These are phyloP conservation scores for Apodemus sylvaticus DNA, from an alignment of 2,113 vertebrate genomes.

Conservation along the genomic window DNA sequence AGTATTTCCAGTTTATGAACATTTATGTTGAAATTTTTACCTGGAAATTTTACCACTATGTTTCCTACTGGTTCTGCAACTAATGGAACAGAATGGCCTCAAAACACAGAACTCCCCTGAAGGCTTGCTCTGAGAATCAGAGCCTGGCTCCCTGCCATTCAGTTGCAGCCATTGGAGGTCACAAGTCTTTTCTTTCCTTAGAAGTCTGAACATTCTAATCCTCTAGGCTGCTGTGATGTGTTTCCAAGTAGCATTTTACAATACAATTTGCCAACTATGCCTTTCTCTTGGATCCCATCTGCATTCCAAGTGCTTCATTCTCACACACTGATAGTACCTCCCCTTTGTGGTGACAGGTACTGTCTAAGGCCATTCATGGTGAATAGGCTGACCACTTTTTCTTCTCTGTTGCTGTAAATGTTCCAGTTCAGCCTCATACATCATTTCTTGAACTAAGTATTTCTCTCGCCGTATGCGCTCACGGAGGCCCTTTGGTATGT, in stretches of 20 bases:
- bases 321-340: neutral
- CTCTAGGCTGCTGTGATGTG: slow-evolving; percentile 40
- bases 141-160: neutral
- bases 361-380: slow-evolving; percentile 98
- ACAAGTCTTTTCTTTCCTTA: slow-evolving; percentile 5
- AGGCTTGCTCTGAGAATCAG: slow-evolving; percentile 64
- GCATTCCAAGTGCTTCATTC: slow-evolving; percentile 20
- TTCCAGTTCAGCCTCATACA: slow-evolving; percentile 94
- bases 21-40: slow-evolving; percentile 50
- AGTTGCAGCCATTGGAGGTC: neutral
- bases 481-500: slow-evolving; percentile 89
- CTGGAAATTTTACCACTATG: slow-evolving; percentile 41
- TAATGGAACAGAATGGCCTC: neutral
- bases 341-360: slow-evolving; percentile 26
- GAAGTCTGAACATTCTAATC: slow-evolving; percentile 53
- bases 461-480: slow-evolving; percentile 91
- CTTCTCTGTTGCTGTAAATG: slow-evolving; percentile 96
- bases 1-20: slow-evolving; percentile 56
- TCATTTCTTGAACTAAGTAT: slow-evolving; percentile 91
- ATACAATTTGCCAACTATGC: neutral
- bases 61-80: neutral
- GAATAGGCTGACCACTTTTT: slow-evolving; percentile 95
- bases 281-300: neutral
- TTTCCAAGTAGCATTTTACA: slow-evolving; percentile 60
- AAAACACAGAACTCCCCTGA: slow-evolving; percentile 40